Evolutionary conservation across 2,797 vertebrate genomes (phyloP).

Genomic region (Spinus pinus): DNA sequence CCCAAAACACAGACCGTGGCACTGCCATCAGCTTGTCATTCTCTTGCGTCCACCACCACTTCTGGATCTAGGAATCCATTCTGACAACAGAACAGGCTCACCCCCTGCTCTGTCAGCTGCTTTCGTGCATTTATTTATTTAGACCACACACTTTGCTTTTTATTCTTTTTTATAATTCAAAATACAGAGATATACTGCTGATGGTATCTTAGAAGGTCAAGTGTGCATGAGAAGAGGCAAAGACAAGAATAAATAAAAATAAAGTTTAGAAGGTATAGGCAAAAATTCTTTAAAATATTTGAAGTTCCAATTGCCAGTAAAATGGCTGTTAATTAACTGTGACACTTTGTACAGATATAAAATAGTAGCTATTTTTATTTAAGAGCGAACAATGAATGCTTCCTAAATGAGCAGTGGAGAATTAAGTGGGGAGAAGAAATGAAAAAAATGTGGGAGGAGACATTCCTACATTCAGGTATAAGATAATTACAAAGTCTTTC

Average conservation of each 20-base stretch:
- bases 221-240: background rate
- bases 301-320: background rate
- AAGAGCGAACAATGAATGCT: background rate
- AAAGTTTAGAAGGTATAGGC: background rate
- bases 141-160: background rate
- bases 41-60: background rate
- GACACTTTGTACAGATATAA: background rate
- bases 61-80: background rate
- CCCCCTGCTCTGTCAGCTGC: background rate
- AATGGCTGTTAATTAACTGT: background rate
- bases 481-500: background rate
- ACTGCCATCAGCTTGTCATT: background rate
- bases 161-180: background rate
- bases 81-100: background rate
- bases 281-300: background rate
- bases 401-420: background rate
- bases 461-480: background rate
- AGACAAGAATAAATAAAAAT: background rate
- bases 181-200: background rate
- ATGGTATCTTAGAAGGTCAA: background rate
- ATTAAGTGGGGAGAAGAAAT: slow-evolving; percentile 3
- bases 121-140: background rate
- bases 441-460: background rate
- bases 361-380: slow-evolving; percentile 61
- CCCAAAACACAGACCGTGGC: background rate